These are phyloP conservation scores for Xestia sexstrigata DNA, from an alignment of 2,888 invertebrate species.

Conservation along the genomic window DNA sequence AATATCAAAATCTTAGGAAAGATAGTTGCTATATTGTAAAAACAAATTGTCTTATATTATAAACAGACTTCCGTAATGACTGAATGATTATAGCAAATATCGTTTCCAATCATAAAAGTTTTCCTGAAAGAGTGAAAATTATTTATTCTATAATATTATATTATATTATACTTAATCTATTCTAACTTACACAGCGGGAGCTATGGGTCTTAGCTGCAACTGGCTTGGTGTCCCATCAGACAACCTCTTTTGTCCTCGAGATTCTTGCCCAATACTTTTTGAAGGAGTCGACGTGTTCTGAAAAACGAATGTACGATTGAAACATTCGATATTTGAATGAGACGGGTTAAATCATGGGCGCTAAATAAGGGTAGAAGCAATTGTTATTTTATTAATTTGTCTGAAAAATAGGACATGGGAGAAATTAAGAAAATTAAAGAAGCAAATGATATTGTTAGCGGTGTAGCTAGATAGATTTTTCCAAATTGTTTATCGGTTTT, in stretches of 20 bases:
- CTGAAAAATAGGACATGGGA: conserved; percentile 20
- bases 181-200: conserved; percentile 87
- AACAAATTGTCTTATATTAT: background rate
- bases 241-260: conserved; percentile 85
- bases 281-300: conserved; percentile 82
- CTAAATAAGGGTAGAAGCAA: conserved; percentile 43
- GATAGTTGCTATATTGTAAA: conserved; percentile 20
- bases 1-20: conserved; percentile 44
- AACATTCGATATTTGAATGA: background rate
- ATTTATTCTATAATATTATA: background rate
- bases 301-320: conserved; percentile 55
- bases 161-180: background rate
- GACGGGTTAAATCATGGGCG: conserved; percentile 4
- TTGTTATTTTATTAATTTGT: conserved; percentile 37
- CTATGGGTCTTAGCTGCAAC: conserved; percentile 85
- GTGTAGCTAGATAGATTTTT: conserved; percentile 16
- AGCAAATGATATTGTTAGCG: conserved; percentile 40
- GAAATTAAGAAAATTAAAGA: conserved; percentile 37
- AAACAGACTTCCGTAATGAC: background rate
- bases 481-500: background rate
- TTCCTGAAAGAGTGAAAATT: conserved; percentile 40
- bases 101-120: conserved; percentile 14
- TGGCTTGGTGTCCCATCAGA: conserved; percentile 88
- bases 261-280: conserved; percentile 81
- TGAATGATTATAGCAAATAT: conserved; percentile 21